These are phyloP conservation scores for Drosophila pachea DNA, from an alignment of 1,140 invertebrate genomes.

Conservation along the genomic window DNA sequence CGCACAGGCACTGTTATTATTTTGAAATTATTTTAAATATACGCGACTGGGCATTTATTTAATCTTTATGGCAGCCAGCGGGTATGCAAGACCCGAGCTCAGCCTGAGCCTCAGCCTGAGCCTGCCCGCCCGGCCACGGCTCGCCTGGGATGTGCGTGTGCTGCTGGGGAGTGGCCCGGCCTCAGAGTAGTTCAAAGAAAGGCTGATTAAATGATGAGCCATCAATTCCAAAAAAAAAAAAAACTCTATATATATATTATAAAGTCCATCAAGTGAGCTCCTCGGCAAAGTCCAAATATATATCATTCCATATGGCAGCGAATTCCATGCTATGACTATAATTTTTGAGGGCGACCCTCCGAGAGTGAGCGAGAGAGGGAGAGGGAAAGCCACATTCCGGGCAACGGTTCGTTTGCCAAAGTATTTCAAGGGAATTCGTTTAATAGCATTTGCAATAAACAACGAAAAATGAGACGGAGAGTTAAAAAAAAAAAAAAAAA, in stretches of 20 bases:
- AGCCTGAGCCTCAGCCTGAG: background rate
- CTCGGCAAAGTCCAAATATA: background rate
- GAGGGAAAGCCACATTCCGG: conserved; percentile 31
- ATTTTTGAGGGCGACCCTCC: conserved; percentile 9
- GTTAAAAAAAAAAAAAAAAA: conserved; percentile 5
- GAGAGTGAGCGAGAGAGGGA: conserved; percentile 8
- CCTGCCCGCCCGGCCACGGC: no score
- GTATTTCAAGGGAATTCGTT: conserved; percentile 45
- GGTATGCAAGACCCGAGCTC: background rate
- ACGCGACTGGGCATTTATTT: conserved; percentile 26
- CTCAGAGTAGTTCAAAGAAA: conserved; percentile 1
- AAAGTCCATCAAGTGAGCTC: background rate
- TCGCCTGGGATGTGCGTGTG: conserved; percentile 7
- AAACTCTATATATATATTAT: background rate
- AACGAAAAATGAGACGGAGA: conserved; percentile 7
- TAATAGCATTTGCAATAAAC: conserved; percentile 51
- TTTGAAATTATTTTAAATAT: conserved; percentile 44
- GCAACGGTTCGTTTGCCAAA: conserved; percentile 38
- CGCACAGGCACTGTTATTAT: conserved; percentile 39
- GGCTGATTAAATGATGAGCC: conserved; percentile 13
- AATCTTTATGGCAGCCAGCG: conserved; percentile 4
- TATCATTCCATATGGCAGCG: conserved; percentile 8
- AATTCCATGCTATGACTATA: conserved; percentile 35
- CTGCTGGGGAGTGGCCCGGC: conserved; percentile 7
- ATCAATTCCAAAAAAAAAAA: background rate